A percentile compares a stretch with the other conserved stretches of the same genome.
These are phyloP conservation scores for Enteromius argenteus DNA, from an alignment of 2,797 vertebrate species.

Conservation along the genomic window DNA sequence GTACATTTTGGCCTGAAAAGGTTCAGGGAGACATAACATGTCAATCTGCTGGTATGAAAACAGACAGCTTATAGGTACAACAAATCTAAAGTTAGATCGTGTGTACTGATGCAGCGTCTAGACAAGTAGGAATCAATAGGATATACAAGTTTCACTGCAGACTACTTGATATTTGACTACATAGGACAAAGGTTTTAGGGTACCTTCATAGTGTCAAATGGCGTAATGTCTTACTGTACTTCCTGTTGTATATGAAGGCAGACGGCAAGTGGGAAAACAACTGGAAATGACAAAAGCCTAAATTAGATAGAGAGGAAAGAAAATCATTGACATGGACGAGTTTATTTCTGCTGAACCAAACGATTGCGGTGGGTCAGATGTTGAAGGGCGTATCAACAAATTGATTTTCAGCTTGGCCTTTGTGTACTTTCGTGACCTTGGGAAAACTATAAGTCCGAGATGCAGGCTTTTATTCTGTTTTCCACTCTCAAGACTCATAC, in stretches of 20 bases:
- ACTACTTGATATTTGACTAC: conserved; percentile 44
- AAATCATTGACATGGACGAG: not conserved
- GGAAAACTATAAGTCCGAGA: not conserved
- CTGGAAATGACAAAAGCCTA: not conserved
- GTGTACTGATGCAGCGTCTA: conserved; percentile 44
- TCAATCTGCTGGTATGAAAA: not conserved
- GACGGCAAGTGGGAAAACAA: not conserved
- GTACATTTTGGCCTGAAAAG: not conserved
- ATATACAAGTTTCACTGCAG: conserved; percentile 30
- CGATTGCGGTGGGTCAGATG: conserved; percentile 12
- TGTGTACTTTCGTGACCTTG: conserved; percentile 42
- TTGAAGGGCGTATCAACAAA: conserved; percentile 10
- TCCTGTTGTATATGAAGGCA: not conserved
- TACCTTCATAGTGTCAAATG: conserved; percentile 12
- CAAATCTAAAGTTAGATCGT: conserved; percentile 39
- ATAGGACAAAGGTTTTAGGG: not conserved
- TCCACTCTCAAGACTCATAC: conserved; percentile 27
- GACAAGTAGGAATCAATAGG: conserved; percentile 45
- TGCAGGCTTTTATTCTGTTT: conserved; percentile 24
- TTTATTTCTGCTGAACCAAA: conserved; percentile 23
- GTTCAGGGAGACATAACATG: not conserved
- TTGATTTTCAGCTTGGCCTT: conserved; percentile 37
- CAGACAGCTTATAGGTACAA: conserved; percentile 25
- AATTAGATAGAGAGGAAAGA: not conserved
- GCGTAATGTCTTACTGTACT: conserved; percentile 22